phyloP scores from a whole-genome alignment of 2,113 vertebrate species.

The Arenaria interpres region DNA sequence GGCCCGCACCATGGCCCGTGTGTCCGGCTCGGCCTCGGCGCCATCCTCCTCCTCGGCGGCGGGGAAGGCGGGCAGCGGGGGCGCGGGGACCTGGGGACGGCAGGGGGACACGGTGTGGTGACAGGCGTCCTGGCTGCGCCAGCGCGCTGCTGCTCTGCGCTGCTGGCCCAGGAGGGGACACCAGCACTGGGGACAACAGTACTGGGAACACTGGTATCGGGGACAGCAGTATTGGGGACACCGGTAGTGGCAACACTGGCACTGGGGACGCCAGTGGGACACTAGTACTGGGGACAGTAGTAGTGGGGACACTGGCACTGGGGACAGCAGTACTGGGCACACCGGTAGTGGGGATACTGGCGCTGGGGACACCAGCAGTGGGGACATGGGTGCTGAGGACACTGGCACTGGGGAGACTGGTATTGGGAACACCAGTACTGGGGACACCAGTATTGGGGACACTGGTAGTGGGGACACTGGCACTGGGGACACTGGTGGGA shows the following conservation, averaged over 20 bases:
- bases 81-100: neutral
- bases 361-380: too few relatives aligned
- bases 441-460: rapidly evolving
- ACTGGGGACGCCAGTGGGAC: neutral
- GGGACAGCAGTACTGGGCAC: neutral
- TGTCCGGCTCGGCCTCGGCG: slow-evolving; percentile 86
- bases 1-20: slow-evolving; percentile 85
- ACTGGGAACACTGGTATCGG: neutral
- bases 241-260: rapidly evolving
- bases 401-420: rapidly evolving
- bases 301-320: neutral
- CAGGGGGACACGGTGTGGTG: rapidly evolving
- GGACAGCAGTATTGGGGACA: too few relatives aligned
- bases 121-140: rapidly evolving
- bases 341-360: rapidly evolving
- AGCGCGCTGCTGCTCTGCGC: neutral
- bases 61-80: slow-evolving; percentile 79
- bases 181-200: neutral
- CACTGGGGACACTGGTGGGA: rapidly evolving
- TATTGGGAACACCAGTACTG: rapidly evolving
- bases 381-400: neutral
- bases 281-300: rapidly evolving
- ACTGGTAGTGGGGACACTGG: rapidly evolving
- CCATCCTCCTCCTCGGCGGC: slow-evolving; percentile 73
- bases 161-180: neutral